Base-by-base conservation (phyloP, 2,888 invertebrate species). In the Geophilus truncorum region DNA sequence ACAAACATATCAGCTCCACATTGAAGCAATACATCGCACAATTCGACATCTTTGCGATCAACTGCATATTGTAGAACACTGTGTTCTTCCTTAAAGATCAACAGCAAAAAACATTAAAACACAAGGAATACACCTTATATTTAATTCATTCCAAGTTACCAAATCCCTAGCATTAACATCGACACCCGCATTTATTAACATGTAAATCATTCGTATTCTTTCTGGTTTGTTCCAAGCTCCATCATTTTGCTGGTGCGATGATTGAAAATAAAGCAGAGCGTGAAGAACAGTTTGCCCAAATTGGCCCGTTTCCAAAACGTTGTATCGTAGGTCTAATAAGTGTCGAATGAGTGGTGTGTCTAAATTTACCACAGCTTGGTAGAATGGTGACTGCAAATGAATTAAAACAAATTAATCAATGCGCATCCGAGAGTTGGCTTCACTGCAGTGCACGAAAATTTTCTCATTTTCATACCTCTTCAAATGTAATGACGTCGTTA, bases 1-100 rank as follows among this genome's bases (percentile, higher is more conserved):
- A 79, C 79, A 62, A 79, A 79, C 79, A 79, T 79, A 77, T 82
- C 82, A 21, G 82, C 82, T 12, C 83, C 83, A 80, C 83, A 83
- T 62, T 83, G 83, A 40, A 82, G 78, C 51, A 83, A 77, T 0
- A 76, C 82, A 32, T 79, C 79, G 32, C 79, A 79, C 18, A 79
- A 62, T 21, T 30, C 28, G 1, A n/a, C 18, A 18, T 79, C 79
- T 57, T 36, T 57, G 30, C 62, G 32, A 10, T 62, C 32, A 9
- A 70, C 79, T 32, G 79, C 79, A 15, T 79, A 79, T 34, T 79
- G 79, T 9, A 79, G 62, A 9, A 18, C 57, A 12, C 62, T 62
- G 2, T 18, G 57, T 30, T 79, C 18, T 28, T 12, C n/a, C 79
- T 79, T 40, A 12, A 45, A n/a, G n/a, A n/a, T n/a, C n/a, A n/a